Base-by-base conservation (phyloP, 2,113 vertebrate genomes). In the Pollachius pollachius region DNA sequence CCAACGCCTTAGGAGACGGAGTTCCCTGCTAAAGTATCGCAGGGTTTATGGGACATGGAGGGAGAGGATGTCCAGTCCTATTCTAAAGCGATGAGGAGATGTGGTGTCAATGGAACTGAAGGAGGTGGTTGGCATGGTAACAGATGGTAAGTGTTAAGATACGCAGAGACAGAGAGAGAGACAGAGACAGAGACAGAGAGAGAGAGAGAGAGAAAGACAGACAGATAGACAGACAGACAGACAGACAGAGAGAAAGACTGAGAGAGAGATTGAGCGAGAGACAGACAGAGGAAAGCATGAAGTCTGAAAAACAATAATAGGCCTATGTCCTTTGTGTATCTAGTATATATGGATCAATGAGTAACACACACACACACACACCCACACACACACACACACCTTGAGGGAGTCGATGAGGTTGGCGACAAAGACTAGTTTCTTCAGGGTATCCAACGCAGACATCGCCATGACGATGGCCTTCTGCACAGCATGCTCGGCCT, bases 351-450 rank as follows among this genome's bases (percentile, higher is more conserved):
- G 41, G 8, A 48, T 48, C 41, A 7, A 34, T 48, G 41, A 48
- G 41, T 48, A 34, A 48, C 41, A 48, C 41, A 48, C 41, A 48
- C 41, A 48, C 41, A 18, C 6, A 3, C 52, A 27, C 1, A 48
- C 64, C 65, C 30, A 23, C 16, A 52, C 15, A 5, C 18, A 64
- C 41, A 58, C 61, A 18, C 81, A 86, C 80, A 97, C 96, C 94
- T 97, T 97, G 16, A 96, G 84, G 21, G 96, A 98, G 69, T 96
- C 92, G 67, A 95, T 90, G 30, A 96, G 75, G 81, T 91, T 94
- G 66, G 88, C 87, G 5, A 97, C 94, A 25, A 96, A 92, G 78
- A 96, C 82, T 74, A 96, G 94, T 69, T 85, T 91, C 73, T 93
- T 91, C 65, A 97, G 84, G 70, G 91, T 81, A 11, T 89, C 89